These are phyloP conservation scores for Crematogaster levior DNA, from an alignment of 2,888 invertebrate genomes.

Conservation along the genomic window DNA sequence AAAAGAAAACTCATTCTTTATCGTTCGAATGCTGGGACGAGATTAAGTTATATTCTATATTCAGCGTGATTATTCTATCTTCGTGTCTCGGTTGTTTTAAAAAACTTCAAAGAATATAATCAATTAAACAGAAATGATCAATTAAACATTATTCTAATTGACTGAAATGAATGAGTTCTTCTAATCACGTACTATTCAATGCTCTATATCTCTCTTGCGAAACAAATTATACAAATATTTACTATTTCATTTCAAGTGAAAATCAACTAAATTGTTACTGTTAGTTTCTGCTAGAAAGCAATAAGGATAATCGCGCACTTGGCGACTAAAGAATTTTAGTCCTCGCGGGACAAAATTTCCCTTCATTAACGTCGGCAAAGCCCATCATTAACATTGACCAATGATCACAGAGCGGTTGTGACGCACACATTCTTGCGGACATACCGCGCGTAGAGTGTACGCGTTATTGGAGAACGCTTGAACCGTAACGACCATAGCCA, in stretches of 20 bases:
- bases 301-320: neutral
- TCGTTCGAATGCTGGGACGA: conserved; percentile 63
- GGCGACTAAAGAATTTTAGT: conserved; percentile 6
- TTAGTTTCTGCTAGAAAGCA: neutral
- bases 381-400: conserved; percentile 70
- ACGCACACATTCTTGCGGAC: conserved; percentile 76
- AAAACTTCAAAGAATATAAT: neutral
- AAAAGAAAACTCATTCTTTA: conserved; percentile 75
- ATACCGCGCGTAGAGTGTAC: conserved; percentile 65
- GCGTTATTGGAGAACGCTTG: conserved; percentile 82
- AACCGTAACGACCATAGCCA: conserved; percentile 81
- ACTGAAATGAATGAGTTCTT: neutral
- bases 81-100: neutral
- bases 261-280: neutral
- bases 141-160: neutral
- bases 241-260: neutral
- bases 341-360: conserved; percentile 25
- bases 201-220: neutral
- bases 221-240: conserved; percentile 11
- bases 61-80: neutral
- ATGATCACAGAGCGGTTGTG: conserved; percentile 71
- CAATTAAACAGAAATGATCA: neutral
- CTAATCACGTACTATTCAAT: neutral
- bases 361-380: conserved; percentile 44
- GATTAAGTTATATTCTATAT: conserved; percentile 66